Percentiles rank a stretch among this genome's conserved stretches.
Conservation (phyloP, 2,888 invertebrate genomes). For the Piscicola geometra region DNA sequence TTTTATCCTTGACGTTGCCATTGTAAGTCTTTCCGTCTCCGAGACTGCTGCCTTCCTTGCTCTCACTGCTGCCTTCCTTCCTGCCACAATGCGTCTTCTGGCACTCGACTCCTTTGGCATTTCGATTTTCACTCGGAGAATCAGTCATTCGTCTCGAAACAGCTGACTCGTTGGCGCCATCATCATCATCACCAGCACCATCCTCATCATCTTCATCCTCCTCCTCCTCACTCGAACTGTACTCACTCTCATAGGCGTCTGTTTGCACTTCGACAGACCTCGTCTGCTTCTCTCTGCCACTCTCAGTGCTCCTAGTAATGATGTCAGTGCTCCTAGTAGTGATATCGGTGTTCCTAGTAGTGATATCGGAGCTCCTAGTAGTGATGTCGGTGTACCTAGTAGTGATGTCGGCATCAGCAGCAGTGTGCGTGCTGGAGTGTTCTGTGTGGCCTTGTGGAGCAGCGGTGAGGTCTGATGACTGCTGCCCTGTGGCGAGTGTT, state of each 20-base stretch:
- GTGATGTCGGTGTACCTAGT: background rate
- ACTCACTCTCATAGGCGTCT: conserved; percentile 38
- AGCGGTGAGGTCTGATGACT: too few species aligned
- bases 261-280: conserved; percentile 37
- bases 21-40: too few species aligned
- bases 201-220: conserved; percentile 32
- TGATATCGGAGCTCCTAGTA: background rate
- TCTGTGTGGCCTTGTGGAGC: background rate
- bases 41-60: background rate
- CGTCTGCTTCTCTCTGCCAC: conserved; percentile 13
- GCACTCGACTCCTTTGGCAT: too few species aligned
- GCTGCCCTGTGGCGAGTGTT: too few species aligned
- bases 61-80: background rate
- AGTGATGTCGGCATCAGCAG: background rate
- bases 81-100: too few species aligned
- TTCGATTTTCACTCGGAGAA: too few species aligned
- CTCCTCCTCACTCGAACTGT: conserved; percentile 23
- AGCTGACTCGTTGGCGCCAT: too few species aligned
- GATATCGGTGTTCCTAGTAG: background rate
- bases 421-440: background rate
- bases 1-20: too few species aligned
- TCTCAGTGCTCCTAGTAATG: background rate
- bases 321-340: background rate
- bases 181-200: conserved; percentile 7
- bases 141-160: too few species aligned